Conservation (phyloP, 2,797 vertebrate species). For the Hapalemur alaotrensis region DNA sequence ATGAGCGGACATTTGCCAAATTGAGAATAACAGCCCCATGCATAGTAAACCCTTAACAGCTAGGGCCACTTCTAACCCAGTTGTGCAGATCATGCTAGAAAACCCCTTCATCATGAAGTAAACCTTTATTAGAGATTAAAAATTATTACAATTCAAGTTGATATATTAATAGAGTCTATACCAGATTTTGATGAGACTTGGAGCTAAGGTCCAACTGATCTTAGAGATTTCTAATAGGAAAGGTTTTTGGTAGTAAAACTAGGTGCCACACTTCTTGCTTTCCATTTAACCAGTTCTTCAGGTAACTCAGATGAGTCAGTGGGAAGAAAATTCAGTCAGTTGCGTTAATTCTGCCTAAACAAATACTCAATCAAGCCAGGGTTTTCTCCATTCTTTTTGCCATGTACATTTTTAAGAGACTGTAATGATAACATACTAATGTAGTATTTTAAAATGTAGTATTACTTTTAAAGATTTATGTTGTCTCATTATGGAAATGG, state of each 20-base stretch:
- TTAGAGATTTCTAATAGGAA: not conserved
- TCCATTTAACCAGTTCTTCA: not conserved
- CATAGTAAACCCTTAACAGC: not conserved
- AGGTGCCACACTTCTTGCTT: not conserved
- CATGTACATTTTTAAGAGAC: not conserved
- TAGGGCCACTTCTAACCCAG: not conserved
- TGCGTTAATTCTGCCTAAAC: not conserved
- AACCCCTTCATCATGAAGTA: not conserved
- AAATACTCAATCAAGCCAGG: not conserved
- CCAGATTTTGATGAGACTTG: not conserved
- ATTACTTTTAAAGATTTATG: not conserved
- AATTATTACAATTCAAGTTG: not conserved
- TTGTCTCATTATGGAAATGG: not conserved
- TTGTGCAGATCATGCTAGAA: not conserved
- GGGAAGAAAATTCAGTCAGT: not conserved
- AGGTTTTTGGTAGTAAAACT: not conserved
- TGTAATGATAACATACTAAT: not conserved
- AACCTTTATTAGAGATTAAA: not conserved
- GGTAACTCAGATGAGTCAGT: not conserved
- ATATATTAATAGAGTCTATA: not conserved
- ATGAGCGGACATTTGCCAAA: not conserved
- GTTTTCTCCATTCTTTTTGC: not conserved
- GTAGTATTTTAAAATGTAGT: not conserved
- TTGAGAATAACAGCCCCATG: not conserved
- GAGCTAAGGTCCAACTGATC: not conserved